Conservation (phyloP, 2,888 invertebrate genomes). For the Geotrupes spiniger region DNA sequence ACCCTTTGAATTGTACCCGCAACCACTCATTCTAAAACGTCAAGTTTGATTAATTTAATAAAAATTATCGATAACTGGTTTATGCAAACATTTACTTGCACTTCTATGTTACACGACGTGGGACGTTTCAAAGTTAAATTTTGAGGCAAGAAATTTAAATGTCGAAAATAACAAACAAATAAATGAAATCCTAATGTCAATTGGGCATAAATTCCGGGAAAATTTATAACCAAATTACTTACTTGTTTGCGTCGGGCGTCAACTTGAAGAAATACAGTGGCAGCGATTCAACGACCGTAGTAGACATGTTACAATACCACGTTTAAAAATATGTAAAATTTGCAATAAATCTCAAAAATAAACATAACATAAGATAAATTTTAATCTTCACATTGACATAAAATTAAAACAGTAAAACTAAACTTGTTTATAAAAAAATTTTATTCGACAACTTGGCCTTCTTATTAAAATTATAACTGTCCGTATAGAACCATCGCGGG, state of each 20-base stretch:
- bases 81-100: too few relatives aligned
- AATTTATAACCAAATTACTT: too few relatives aligned
- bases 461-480: conserved; percentile 15
- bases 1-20: too few relatives aligned
- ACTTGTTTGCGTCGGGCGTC: conserved; percentile 12
- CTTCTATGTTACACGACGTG: too few relatives aligned
- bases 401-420: conserved; percentile 10
- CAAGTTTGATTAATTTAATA: too few relatives aligned
- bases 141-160: conserved; percentile 6
- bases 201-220: too few relatives aligned
- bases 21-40: too few relatives aligned
- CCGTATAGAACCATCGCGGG: conserved; percentile 29
- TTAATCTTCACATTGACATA: conserved; percentile 9
- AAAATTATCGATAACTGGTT: too few relatives aligned
- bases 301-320: conserved; percentile 14
- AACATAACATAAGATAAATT: conserved; percentile 4
- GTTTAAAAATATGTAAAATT: background rate
- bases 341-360: background rate
- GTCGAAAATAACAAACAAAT: conserved; percentile 12
- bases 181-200: too few relatives aligned
- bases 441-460: conserved; percentile 10
- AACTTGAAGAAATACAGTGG: conserved; percentile 16
- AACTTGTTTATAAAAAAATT: conserved; percentile 1
- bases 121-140: too few relatives aligned
- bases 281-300: conserved; percentile 18